These are phyloP conservation scores for Scaptodrosophila lebanonensis DNA, from an alignment of 1,140 invertebrate species.

Conservation along the genomic window DNA sequence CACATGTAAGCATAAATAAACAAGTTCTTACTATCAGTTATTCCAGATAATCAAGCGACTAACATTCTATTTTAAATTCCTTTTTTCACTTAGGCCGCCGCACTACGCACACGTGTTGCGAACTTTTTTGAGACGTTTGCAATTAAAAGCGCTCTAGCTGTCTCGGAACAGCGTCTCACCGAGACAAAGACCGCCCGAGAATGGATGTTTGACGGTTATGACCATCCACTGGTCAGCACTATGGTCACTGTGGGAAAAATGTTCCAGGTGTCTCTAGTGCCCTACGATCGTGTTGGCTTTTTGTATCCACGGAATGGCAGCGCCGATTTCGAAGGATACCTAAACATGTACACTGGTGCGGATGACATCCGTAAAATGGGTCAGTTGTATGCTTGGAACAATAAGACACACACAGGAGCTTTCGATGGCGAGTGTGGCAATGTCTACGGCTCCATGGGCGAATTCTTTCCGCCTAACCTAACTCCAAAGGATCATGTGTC, in stretches of 20 bases:
- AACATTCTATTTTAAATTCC: background rate
- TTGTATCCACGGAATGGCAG: slow-evolving; percentile 89
- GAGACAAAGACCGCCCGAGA: slow-evolving; percentile 83
- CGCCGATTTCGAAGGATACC: slow-evolving; percentile 82
- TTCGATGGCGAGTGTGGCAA: slow-evolving; percentile 80
- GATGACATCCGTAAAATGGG: slow-evolving; percentile 82
- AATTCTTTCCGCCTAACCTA: slow-evolving; percentile 85
- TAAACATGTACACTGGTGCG: slow-evolving; percentile 85
- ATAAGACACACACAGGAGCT: slow-evolving; percentile 79
- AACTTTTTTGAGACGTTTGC: slow-evolving; percentile 20
- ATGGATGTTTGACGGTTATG: slow-evolving; percentile 86
- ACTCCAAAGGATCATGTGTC: slow-evolving; percentile 80
- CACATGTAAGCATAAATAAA: slow-evolving; percentile 81
- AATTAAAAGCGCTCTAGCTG: slow-evolving; percentile 42
- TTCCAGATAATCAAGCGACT: background rate
- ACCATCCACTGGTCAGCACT: slow-evolving; percentile 83
- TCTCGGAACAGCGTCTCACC: slow-evolving; percentile 77
- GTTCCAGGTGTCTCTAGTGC: slow-evolving; percentile 75
- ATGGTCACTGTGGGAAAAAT: slow-evolving; percentile 81
- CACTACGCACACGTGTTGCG: slow-evolving; percentile 54
- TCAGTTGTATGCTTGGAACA: slow-evolving; percentile 83
- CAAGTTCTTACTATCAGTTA: background rate
- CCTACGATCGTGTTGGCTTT: slow-evolving; percentile 85
- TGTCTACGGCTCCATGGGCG: slow-evolving; percentile 84
- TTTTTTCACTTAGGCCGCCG: slow-evolving; percentile 82